These are phyloP conservation scores for Natrix natrix DNA, from an alignment of 2,797 vertebrate species.

Conservation along the genomic window DNA sequence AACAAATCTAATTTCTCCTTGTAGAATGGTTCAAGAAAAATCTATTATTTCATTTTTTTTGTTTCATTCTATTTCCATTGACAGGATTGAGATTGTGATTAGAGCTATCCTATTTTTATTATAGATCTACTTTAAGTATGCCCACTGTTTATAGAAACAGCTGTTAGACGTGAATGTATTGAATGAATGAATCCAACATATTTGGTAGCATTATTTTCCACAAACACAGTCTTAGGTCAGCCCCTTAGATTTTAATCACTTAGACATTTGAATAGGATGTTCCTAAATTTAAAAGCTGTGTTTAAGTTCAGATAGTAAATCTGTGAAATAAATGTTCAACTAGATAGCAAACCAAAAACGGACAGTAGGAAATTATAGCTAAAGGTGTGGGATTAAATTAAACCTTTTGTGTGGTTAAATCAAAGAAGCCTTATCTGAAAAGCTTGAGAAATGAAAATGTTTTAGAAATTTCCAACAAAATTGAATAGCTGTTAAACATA, in stretches of 20 bases:
- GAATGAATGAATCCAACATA: too few relatives aligned
- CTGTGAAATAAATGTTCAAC: background rate
- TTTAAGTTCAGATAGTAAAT: background rate
- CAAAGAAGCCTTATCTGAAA: background rate
- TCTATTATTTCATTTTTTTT: background rate
- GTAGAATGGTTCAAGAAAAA: background rate
- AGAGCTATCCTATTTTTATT: background rate
- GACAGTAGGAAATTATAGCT: background rate
- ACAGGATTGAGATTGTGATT: background rate
- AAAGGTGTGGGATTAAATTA: background rate
- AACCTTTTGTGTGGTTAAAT: background rate
- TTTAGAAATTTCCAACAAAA: background rate
- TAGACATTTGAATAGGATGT: background rate
- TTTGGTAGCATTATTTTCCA: background rate
- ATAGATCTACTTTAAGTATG: background rate
- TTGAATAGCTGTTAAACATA: background rate
- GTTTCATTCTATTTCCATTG: background rate
- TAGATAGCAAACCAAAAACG: background rate
- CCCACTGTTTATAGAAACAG: background rate
- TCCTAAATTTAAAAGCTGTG: background rate
- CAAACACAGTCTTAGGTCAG: background rate
- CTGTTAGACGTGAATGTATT: background rate
- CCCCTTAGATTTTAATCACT: background rate
- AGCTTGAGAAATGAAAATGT: background rate
- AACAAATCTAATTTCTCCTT: background rate